These are phyloP conservation scores for Beroe ovata DNA, from an alignment of 37 sponge, comb jelly and placozoan genomes.

Conservation along the genomic window DNA sequence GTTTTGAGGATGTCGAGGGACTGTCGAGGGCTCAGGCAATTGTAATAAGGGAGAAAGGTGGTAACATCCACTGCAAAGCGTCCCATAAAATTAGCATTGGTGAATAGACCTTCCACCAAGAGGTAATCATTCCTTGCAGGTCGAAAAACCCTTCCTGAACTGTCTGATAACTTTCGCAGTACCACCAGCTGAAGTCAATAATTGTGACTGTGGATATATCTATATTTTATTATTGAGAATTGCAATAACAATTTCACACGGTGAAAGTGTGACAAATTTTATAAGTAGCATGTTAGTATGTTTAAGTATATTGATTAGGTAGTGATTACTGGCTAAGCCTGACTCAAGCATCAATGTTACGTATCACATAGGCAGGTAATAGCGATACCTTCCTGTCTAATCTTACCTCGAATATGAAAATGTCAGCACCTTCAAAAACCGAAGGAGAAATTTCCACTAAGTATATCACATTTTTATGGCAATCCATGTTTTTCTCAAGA, in stretches of 20 bases:
- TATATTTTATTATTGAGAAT: too few species aligned
- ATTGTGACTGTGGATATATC: too few species aligned
- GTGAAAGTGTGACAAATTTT: too few species aligned
- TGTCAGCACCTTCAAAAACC: background rate
- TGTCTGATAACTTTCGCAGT: background rate
- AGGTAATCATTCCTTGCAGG: background rate
- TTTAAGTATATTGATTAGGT: too few species aligned
- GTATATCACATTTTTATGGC: background rate
- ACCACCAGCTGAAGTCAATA: conserved; percentile 16
- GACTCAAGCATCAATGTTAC: too few species aligned
- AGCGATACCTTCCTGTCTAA: too few species aligned
- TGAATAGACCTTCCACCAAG: conserved; percentile 54
- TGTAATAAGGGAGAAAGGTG: background rate
- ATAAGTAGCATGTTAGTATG: too few species aligned
- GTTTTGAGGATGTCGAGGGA: conserved; percentile 21
- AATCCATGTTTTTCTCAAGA: background rate
- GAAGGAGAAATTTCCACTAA: conserved; percentile 45
- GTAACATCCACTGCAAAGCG: background rate
- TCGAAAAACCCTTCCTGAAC: conserved; percentile 19
- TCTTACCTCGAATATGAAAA: conserved; percentile 57
- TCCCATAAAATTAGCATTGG: background rate
- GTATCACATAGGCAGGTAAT: too few species aligned
- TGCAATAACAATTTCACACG: too few species aligned
- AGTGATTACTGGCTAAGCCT: too few species aligned
- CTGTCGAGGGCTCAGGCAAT: background rate